Evolutionary conservation across 2,113 vertebrate species (phyloP).

Genomic region (Notiomystis cincta): DNA sequence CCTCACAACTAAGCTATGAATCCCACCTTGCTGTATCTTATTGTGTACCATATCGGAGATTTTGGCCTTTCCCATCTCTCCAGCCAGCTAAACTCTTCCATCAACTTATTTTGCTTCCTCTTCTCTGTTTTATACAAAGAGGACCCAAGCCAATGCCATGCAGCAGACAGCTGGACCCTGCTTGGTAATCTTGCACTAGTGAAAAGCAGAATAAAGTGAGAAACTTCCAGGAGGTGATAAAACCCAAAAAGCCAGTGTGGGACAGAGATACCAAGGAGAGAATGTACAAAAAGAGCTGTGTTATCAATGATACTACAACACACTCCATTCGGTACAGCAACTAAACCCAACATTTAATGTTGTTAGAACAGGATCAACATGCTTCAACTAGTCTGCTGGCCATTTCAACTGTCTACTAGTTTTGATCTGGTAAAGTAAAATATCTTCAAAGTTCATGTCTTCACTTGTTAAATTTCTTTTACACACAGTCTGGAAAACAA

Average conservation of each 20-base stretch:
- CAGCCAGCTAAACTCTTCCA: not conserved
- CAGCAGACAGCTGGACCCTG: not conserved
- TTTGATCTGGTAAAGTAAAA: not conserved
- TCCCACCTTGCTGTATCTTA: not conserved
- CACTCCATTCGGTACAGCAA: not conserved
- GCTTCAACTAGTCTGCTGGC: not conserved
- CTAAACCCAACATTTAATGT: not conserved
- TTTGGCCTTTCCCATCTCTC: not conserved
- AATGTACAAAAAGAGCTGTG: not conserved
- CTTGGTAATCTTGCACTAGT: not conserved
- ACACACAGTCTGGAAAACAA: not conserved
- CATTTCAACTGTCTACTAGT: not conserved
- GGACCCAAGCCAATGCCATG: fast-evolving
- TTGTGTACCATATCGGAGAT: fast-evolving
- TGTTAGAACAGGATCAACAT: not conserved
- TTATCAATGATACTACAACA: not conserved
- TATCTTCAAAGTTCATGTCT: not conserved
- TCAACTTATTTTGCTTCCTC: not conserved
- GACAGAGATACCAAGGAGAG: not conserved
- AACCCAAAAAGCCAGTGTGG: not conserved
- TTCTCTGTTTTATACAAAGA: not conserved
- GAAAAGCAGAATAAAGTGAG: not conserved
- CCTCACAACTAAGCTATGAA: not conserved
- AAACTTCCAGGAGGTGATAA: not conserved
- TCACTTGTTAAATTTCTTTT: not conserved